Conservation (phyloP, 2,113 vertebrate genomes). For the Syngnathus typhle region DNA sequence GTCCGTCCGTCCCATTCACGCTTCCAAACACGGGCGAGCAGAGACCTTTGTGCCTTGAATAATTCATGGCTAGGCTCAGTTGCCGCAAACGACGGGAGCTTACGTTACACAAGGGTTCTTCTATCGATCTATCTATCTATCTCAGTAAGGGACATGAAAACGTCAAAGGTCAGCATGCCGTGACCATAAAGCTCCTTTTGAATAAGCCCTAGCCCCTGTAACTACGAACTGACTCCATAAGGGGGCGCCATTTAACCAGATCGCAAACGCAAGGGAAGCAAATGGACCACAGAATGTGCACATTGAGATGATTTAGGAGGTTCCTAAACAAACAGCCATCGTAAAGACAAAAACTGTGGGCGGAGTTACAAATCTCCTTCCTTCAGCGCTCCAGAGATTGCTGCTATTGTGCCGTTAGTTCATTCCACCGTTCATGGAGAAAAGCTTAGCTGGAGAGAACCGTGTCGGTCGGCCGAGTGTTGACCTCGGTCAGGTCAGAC, state of each 20-base stretch:
- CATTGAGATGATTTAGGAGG: background rate
- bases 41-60: too few relatives aligned
- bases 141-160: constrained; percentile 29
- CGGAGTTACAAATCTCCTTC: constrained; percentile 37
- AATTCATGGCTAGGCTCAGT: too few relatives aligned
- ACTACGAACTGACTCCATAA: constrained; percentile 23
- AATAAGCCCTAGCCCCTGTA: background rate
- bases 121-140: constrained; percentile 15
- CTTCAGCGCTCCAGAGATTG: constrained; percentile 22
- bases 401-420: constrained; percentile 12
- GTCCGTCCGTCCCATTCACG: too few relatives aligned
- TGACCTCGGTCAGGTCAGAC: too few relatives aligned
- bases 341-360: too few relatives aligned
- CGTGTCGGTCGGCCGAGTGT: too few relatives aligned
- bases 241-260: constrained; percentile 19
- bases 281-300: background rate
- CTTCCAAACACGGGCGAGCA: too few relatives aligned
- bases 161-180: constrained; percentile 36
- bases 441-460: constrained; percentile 11
- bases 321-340: background rate
- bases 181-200: constrained; percentile 15
- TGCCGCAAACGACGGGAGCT: too few relatives aligned
- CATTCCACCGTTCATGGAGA: constrained; percentile 34
- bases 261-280: background rate
- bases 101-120: too few relatives aligned